phyloP scores from a whole-genome alignment of 2,888 invertebrate species.

The Arenicola marina region DNA sequence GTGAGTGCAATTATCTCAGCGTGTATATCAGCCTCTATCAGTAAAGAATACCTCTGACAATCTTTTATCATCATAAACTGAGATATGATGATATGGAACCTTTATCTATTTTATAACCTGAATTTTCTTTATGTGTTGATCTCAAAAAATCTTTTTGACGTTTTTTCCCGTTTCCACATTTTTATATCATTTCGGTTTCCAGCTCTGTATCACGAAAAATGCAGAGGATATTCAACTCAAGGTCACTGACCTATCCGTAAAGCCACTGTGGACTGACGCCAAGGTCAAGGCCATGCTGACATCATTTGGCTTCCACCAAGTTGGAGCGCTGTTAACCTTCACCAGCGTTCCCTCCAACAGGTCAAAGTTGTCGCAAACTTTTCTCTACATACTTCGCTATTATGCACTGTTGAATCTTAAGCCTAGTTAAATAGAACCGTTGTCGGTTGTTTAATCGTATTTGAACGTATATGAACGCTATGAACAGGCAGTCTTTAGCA shows the following conservation, averaged over 20 bases:
- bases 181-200: neutral
- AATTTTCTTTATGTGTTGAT: neutral
- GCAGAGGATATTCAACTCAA: constrained; percentile 56
- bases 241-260: constrained; percentile 52
- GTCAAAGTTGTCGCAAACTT: constrained; percentile 27
- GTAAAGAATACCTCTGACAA: too few relatives aligned
- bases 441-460: neutral
- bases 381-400: neutral
- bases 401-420: neutral
- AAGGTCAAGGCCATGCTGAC: constrained; percentile 42
- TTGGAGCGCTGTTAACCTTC: constrained; percentile 51
- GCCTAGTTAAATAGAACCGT: neutral
- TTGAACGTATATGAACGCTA: too few relatives aligned
- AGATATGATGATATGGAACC: too few relatives aligned
- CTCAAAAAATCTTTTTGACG: neutral
- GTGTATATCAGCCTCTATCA: too few relatives aligned
- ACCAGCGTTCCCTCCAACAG: constrained; percentile 45
- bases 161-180: too few relatives aligned
- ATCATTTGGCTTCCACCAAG: constrained; percentile 51
- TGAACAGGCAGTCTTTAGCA: too few relatives aligned
- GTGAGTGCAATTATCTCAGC: neutral
- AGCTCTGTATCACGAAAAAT: constrained; percentile 57
- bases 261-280: constrained; percentile 49
- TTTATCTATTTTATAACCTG: too few relatives aligned
- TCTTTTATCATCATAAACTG: too few relatives aligned